phyloP scores from a whole-genome alignment of 2,797 vertebrate species.

The Staurois parvus region DNA sequence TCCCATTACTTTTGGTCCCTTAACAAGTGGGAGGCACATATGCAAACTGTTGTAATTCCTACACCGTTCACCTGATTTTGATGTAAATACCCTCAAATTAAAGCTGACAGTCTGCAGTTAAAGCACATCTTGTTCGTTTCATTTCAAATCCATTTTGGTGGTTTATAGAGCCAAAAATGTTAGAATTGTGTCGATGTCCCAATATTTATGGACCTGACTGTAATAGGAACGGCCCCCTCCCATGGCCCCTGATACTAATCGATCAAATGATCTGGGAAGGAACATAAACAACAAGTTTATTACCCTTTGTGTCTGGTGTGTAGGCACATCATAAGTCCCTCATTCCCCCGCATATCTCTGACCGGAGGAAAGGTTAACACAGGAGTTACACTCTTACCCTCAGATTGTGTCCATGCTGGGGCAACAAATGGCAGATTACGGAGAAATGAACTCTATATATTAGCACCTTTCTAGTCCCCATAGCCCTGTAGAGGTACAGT shows the following conservation, averaged over 20 bases:
- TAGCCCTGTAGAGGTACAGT: conserved; percentile 3
- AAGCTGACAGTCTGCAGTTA: too few relatives aligned
- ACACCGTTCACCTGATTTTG: too few relatives aligned
- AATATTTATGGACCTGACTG: too few relatives aligned
- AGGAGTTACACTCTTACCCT: background rate
- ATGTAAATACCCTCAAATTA: too few relatives aligned
- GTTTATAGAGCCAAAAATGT: too few relatives aligned
- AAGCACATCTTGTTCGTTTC: too few relatives aligned
- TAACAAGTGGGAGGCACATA: too few relatives aligned
- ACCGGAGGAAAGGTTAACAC: background rate
- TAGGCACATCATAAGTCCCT: background rate
- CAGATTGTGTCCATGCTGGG: conserved; percentile 8
- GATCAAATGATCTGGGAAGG: background rate
- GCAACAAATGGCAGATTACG: conserved; percentile 25
- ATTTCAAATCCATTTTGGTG: too few relatives aligned
- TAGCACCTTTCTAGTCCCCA: conserved; percentile 16
- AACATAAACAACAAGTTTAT: background rate
- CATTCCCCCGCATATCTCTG: background rate
- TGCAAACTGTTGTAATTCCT: too few relatives aligned
- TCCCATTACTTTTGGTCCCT: too few relatives aligned
- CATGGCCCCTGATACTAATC: background rate
- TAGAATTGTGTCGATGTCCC: too few relatives aligned
- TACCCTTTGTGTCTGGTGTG: conserved; percentile 4
- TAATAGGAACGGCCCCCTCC: background rate
- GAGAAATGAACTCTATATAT: conserved; percentile 43